Conservation (phyloP, 2,113 vertebrate species). For the Xyrauchen texanus region DNA sequence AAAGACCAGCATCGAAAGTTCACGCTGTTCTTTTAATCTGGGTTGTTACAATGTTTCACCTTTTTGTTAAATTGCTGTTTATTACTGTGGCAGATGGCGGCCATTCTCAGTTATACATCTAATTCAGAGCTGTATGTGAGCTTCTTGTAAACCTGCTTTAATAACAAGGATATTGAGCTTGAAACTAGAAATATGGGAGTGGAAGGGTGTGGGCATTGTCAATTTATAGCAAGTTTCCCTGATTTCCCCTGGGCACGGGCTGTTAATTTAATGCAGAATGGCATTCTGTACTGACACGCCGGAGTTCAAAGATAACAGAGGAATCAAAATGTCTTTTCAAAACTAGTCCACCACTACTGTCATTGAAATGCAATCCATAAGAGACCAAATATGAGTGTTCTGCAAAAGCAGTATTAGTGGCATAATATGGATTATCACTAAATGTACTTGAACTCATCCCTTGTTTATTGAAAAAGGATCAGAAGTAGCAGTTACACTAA, state of each 20-base stretch:
- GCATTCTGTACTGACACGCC: conserved; percentile 24
- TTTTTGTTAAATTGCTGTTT: conserved; percentile 4
- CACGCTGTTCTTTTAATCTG: no score
- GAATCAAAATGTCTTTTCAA: conserved; percentile 31
- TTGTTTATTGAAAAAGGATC: no score
- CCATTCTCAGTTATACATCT: conserved; percentile 10
- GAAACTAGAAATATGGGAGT: conserved; percentile 62
- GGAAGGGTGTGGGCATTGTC: conserved; percentile 36
- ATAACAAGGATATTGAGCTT: conserved; percentile 62
- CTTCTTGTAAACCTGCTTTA: conserved; percentile 61
- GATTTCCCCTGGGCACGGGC: conserved; percentile 68
- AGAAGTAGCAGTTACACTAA: no score
- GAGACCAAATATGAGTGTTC: background rate
- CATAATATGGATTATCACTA: no score
- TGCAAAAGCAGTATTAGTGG: background rate
- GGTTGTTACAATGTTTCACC: no score
- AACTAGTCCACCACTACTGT: background rate
- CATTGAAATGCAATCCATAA: background rate
- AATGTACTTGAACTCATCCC: no score
- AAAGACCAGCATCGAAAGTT: no score
- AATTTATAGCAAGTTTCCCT: conserved; percentile 64
- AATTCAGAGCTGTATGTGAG: conserved; percentile 45
- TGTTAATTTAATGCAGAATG: conserved; percentile 67
- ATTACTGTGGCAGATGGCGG: conserved; percentile 21
- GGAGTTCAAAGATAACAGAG: background rate